Conservation (phyloP, 2,797 vertebrate genomes). For the Notolepis coatsorum region DNA sequence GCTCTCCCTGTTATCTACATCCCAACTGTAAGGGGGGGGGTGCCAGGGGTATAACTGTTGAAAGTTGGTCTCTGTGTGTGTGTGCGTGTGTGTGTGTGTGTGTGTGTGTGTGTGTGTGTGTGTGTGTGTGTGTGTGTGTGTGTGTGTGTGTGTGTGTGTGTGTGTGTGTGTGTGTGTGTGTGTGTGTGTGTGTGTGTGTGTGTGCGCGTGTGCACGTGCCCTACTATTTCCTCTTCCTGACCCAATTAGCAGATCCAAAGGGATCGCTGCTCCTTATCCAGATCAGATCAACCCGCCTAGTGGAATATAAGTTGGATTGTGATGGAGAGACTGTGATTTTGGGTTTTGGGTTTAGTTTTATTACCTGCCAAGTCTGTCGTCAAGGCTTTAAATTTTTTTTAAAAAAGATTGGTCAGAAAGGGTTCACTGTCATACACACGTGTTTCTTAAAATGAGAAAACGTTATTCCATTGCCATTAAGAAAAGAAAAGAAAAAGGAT, state of each 20-base stretch:
- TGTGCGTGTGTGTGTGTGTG: conserved; percentile 13
- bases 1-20: conserved; percentile 63
- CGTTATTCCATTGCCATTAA: not conserved
- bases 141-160: conserved; percentile 6
- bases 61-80: conserved; percentile 45
- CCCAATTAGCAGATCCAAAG: conserved; percentile 25
- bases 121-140: conserved; percentile 18
- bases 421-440: not conserved
- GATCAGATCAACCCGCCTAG: not conserved
- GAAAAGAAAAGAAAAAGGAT: not conserved
- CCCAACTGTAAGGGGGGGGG: conserved; percentile 61
- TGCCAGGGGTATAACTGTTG: conserved; percentile 47
- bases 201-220: not conserved
- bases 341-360: conserved; percentile 9
- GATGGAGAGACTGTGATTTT: not conserved
- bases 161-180: conserved; percentile 9
- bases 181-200: conserved; percentile 8
- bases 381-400: not conserved
- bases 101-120: conserved; percentile 22
- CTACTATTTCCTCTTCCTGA: conserved; percentile 30
- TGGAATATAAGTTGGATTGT: not conserved
- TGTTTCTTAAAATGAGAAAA: conserved; percentile 14
- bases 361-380: conserved; percentile 2
- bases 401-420: no score
- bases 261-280: not conserved